A percentile compares a stretch with the other conserved stretches of the same genome.
These are phyloP conservation scores for Siphonodentalium dalli DNA, from an alignment of 2,888 invertebrate genomes.

Conservation along the genomic window DNA sequence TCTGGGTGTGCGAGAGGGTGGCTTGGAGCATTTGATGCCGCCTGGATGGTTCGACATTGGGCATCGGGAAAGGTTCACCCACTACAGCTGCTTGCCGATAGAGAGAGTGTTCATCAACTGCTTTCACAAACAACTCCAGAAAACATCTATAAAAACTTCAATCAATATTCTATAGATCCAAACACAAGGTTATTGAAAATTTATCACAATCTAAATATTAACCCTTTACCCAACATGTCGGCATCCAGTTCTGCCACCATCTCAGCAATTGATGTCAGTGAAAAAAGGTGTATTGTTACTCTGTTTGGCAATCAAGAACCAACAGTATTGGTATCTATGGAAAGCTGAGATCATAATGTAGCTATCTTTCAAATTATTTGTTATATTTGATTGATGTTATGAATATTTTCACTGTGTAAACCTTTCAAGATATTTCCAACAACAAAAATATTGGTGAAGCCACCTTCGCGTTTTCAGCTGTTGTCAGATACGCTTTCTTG, in stretches of 20 bases:
- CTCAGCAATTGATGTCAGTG: neutral
- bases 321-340: too few species aligned
- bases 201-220: neutral
- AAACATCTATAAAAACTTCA: slow-evolving; percentile 86
- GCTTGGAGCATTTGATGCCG: slow-evolving; percentile 92
- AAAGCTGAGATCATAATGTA: too few species aligned
- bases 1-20: slow-evolving; percentile 98
- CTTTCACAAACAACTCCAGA: slow-evolving; percentile 95
- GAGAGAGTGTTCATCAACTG: slow-evolving; percentile 90
- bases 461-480: too few species aligned
- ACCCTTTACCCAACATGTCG: too few species aligned
- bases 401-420: too few species aligned
- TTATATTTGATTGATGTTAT: too few species aligned
- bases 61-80: slow-evolving; percentile 75
- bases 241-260: too few species aligned
- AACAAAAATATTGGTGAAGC: too few species aligned
- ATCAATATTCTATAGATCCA: slow-evolving; percentile 68
- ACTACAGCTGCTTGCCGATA: slow-evolving; percentile 84
- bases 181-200: slow-evolving; percentile 71
- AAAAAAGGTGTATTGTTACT: neutral
- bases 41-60: slow-evolving; percentile 92
- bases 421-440: too few species aligned
- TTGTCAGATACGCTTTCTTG: too few species aligned
- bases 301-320: too few species aligned
- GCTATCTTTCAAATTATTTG: too few species aligned